Conservation (phyloP, 2,797 vertebrate genomes). For the Telmatherina bonti region DNA sequence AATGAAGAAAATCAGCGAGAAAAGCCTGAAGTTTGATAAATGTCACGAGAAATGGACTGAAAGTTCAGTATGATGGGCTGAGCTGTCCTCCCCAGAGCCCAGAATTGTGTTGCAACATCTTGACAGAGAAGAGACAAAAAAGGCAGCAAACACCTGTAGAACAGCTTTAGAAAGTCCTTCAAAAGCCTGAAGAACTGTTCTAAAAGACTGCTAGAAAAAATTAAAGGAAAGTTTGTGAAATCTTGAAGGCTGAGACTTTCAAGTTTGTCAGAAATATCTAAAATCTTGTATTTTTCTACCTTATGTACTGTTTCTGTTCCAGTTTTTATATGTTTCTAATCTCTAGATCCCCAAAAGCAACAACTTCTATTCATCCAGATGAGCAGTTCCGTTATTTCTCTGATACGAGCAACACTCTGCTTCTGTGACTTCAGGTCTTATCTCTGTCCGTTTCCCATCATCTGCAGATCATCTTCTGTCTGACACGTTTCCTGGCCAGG, state of each 20-base stretch:
- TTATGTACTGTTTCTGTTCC: not conserved
- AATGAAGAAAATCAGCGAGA: no score
- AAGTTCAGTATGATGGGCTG: no score
- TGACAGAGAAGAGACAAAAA: no score
- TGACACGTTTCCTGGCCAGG: conserved; percentile 88
- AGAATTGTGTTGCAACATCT: no score
- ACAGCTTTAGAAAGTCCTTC: not conserved
- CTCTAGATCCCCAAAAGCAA: no score
- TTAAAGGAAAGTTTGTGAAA: no score
- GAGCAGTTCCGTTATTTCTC: no score
- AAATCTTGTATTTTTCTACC: not conserved
- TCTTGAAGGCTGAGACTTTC: not conserved
- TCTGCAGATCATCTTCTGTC: conserved; percentile 91
- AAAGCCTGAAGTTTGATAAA: no score
- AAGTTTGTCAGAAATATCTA: not conserved
- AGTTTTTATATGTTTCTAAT: not conserved
- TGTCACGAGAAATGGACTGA: no score
- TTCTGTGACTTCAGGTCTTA: not conserved
- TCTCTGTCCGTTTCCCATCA: conserved; percentile 24
- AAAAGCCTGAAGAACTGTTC: not conserved
- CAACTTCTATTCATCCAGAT: no score
- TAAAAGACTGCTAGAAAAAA: not conserved
- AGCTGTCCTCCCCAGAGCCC: no score
- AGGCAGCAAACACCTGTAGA: no score
- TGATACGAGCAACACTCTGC: not conserved